Percentiles rank a stretch among this genome's conserved stretches.
Conservation (phyloP, 2,888 invertebrate species). For the Nephrocerus scutellatus region DNA sequence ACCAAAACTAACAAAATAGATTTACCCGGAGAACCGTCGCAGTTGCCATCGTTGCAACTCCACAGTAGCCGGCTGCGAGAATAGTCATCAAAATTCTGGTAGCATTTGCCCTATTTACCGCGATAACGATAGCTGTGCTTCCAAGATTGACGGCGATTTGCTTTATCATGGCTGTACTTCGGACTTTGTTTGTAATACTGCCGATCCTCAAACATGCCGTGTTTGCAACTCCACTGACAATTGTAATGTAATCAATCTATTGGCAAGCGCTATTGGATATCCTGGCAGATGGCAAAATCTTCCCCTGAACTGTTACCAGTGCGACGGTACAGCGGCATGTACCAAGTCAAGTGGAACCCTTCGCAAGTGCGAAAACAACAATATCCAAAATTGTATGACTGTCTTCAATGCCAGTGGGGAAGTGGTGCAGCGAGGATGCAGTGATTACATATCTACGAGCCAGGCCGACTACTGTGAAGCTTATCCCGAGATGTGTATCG, state of each 20-base stretch:
- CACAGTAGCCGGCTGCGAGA: constrained; percentile 26
- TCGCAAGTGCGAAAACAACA: constrained; percentile 30
- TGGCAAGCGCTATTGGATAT: constrained; percentile 29
- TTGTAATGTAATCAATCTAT: constrained; percentile 33
- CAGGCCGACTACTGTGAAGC: constrained; percentile 31
- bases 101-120: constrained; percentile 29
- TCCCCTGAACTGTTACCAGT: constrained; percentile 34
- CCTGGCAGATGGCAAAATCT: constrained; percentile 41
- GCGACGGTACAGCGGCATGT: constrained; percentile 28
- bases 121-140: constrained; percentile 29
- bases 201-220: constrained; percentile 27
- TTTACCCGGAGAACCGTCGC: constrained; percentile 33
- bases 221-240: constrained; percentile 28
- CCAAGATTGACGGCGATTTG: constrained; percentile 27
- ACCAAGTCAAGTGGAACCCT: constrained; percentile 6
- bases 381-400: constrained; percentile 36
- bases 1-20: background rate
- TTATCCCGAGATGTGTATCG: constrained; percentile 26
- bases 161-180: constrained; percentile 35
- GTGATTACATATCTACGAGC: constrained; percentile 25
- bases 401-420: constrained; percentile 29
- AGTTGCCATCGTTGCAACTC: constrained; percentile 36
- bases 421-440: constrained; percentile 37
- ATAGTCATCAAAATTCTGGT: constrained; percentile 21
- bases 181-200: constrained; percentile 29